Conservation (phyloP, 2,797 vertebrate species). For the Chrysocyon brachyurus region DNA sequence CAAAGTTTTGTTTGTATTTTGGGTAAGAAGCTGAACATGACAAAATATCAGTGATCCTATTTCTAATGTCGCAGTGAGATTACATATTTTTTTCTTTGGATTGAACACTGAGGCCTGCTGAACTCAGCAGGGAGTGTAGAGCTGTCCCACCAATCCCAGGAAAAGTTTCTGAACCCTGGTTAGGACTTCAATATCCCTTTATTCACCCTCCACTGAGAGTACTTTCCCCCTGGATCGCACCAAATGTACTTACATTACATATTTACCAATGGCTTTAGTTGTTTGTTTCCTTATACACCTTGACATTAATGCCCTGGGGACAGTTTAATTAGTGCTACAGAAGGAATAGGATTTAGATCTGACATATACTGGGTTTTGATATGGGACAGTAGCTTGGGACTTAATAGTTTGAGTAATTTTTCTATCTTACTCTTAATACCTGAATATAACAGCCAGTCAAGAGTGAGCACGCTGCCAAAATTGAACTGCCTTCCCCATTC, state of each 20-base stretch:
- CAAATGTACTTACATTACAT: background rate
- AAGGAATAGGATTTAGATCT: background rate
- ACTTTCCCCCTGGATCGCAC: background rate
- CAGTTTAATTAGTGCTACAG: background rate
- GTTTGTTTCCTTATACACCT: background rate
- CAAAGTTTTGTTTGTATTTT: slow-evolving; percentile 46
- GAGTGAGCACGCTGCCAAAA: background rate
- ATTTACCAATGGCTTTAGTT: background rate
- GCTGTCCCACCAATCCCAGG: background rate
- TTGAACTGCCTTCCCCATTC: background rate
- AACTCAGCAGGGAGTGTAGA: background rate
- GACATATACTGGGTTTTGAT: background rate
- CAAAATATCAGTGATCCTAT: background rate
- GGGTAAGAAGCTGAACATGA: background rate
- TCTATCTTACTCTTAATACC: background rate
- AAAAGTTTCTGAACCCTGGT: background rate
- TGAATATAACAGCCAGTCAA: background rate
- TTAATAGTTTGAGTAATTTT: slow-evolving; percentile 42
- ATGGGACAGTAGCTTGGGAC: background rate
- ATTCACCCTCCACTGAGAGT: background rate
- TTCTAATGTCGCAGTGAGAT: background rate
- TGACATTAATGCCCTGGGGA: background rate
- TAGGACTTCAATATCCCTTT: background rate
- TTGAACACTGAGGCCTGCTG: background rate
- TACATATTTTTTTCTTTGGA: background rate